Evolutionary conservation across 2,797 vertebrate genomes (phyloP).

Genomic region (Odontamblyopus lacepedii): DNA sequence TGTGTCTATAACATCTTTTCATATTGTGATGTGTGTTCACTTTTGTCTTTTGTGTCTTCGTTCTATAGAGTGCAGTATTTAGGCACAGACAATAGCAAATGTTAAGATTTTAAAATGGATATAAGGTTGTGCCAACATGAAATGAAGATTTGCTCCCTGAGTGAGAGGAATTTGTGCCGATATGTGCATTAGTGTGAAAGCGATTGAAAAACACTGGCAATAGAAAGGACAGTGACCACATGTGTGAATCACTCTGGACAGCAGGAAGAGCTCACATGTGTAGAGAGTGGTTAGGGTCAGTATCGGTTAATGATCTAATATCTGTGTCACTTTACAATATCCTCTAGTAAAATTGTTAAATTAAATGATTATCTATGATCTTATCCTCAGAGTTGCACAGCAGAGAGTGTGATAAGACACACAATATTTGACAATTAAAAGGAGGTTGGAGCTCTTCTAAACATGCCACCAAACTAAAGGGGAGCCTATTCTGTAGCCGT

Average conservation of each 20-base stretch:
- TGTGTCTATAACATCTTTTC: too few relatives aligned
- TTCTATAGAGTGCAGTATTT: too few relatives aligned
- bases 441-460: constrained; percentile 3
- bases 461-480: constrained; percentile 2
- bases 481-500: not conserved
- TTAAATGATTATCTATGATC: not conserved
- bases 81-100: too few relatives aligned
- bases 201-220: too few relatives aligned
- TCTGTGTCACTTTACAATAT: not conserved
- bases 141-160: too few relatives aligned
- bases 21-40: too few relatives aligned
- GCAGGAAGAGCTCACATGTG: constrained; percentile 44
- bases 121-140: too few relatives aligned
- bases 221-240: constrained; percentile 17
- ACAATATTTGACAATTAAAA: constrained; percentile 25
- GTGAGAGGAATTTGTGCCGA: too few relatives aligned
- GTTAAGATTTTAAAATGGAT: too few relatives aligned
- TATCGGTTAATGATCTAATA: not conserved
- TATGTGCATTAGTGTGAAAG: too few relatives aligned
- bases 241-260: constrained; percentile 14
- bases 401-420: not conserved
- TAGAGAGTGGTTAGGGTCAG: not conserved
- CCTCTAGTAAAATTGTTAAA: not conserved
- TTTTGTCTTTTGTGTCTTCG: too few relatives aligned
- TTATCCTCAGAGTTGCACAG: not conserved